phyloP scores from a whole-genome alignment of 2,888 invertebrate genomes.

The Diarsia rubi region DNA sequence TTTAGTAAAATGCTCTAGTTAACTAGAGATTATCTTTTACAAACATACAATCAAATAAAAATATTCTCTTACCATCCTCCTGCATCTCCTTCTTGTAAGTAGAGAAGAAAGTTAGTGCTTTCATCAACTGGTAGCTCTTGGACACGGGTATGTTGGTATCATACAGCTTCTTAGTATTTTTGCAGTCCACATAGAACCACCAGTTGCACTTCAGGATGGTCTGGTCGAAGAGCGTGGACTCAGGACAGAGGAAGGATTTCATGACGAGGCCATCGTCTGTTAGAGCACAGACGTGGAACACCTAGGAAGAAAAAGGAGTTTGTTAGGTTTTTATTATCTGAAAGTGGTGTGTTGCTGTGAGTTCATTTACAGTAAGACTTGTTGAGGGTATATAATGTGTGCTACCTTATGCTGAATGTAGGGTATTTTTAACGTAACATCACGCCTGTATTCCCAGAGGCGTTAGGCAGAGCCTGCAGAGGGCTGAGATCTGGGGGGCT shows the following conservation, averaged over 20 bases:
- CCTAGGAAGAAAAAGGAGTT: conserved; percentile 88
- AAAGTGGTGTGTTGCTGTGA: neutral
- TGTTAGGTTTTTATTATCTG: neutral
- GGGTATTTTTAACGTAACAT: too few relatives aligned
- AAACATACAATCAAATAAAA: neutral
- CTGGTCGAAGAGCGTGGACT: conserved; percentile 97
- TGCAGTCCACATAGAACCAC: conserved; percentile 98
- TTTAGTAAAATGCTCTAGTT: too few relatives aligned
- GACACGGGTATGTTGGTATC: conserved; percentile 97
- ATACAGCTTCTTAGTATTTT: conserved; percentile 94
- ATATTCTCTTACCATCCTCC: conserved; percentile 75
- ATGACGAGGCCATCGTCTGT: conserved; percentile 97
- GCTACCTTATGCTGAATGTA: too few relatives aligned
- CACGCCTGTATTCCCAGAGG: too few relatives aligned
- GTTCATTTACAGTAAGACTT: too few relatives aligned
- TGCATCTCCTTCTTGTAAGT: conserved; percentile 94
- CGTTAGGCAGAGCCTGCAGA: too few relatives aligned
- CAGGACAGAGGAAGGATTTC: conserved; percentile 97
- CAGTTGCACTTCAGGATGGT: conserved; percentile 97
- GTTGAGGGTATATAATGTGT: neutral
- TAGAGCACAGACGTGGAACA: conserved; percentile 97
- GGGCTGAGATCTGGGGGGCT: too few relatives aligned
- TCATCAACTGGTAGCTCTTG: conserved; percentile 97
- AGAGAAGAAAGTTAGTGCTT: conserved; percentile 96
- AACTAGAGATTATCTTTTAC: neutral